Evolutionary conservation across 2,888 invertebrate species (phyloP).

Genomic region (Tenodera sinensis): DNA sequence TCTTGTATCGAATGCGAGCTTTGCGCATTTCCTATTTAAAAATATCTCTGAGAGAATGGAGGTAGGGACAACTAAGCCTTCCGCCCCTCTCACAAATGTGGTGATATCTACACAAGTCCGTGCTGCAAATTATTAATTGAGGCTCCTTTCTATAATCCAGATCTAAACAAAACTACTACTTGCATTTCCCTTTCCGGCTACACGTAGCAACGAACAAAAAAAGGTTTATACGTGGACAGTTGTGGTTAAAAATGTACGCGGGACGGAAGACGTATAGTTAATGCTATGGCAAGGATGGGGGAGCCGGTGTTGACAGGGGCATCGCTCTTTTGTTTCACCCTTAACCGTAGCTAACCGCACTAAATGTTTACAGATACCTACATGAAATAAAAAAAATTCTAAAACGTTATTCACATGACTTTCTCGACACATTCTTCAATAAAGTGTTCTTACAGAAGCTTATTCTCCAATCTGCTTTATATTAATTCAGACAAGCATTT

Average conservation of each 20-base stretch:
- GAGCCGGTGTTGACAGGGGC: neutral
- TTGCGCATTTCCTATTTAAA: neutral
- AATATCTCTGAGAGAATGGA: neutral
- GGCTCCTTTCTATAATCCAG: neutral
- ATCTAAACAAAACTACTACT: neutral
- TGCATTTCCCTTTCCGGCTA: neutral
- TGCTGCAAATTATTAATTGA: neutral
- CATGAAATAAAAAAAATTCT: too few relatives aligned
- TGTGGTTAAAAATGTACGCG: neutral
- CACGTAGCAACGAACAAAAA: neutral
- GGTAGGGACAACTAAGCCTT: neutral
- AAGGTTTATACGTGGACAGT: neutral
- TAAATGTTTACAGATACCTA: too few relatives aligned
- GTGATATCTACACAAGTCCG: neutral
- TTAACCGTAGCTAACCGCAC: neutral
- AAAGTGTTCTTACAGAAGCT: too few relatives aligned
- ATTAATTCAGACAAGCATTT: too few relatives aligned
- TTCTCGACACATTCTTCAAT: too few relatives aligned
- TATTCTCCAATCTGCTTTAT: too few relatives aligned
- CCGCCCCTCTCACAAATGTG: neutral
- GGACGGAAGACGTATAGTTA: neutral
- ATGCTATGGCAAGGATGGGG: neutral
- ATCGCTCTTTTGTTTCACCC: neutral
- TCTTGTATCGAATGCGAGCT: neutral
- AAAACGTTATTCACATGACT: too few relatives aligned